These are phyloP conservation scores for Phalangium opilio DNA, from an alignment of 2,888 invertebrate genomes.

Conservation along the genomic window DNA sequence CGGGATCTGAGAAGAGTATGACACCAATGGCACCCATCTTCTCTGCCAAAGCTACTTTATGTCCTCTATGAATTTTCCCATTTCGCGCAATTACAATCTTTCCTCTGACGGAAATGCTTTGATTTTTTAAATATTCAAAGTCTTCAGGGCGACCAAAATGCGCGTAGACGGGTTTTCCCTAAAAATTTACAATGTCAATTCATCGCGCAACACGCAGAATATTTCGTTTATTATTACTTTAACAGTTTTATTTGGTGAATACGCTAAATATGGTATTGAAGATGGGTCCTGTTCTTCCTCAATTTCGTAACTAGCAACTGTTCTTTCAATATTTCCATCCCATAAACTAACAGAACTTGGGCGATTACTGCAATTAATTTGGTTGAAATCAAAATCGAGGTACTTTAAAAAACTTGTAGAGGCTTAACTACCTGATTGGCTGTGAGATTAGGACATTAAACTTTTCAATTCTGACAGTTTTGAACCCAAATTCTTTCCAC, in stretches of 20 bases:
- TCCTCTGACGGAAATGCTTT: constrained; percentile 1
- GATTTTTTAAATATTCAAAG: constrained; percentile 4
- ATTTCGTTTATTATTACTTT: not conserved
- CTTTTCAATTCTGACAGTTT: constrained; percentile 1
- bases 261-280: constrained; percentile 2
- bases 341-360: not conserved
- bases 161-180: constrained; percentile 7
- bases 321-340: not conserved
- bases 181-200: not conserved
- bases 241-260: constrained; percentile 2
- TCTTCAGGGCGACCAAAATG: constrained; percentile 5
- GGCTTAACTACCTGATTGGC: no score
- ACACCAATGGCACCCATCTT: not conserved
- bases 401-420: no score
- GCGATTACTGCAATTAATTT: not conserved
- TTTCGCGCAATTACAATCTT: constrained; percentile 2
- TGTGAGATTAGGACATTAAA: constrained; percentile 1
- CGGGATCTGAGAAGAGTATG: not conserved
- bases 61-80: constrained; percentile 4
- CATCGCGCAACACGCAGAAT: not conserved
- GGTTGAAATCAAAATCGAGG: not conserved
- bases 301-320: not conserved
- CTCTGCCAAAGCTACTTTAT: constrained; percentile 2
- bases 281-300: not conserved
- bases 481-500: constrained; percentile 1